A percentile compares a stretch with the other conserved stretches of the same genome.
These are phyloP conservation scores for Tryphoninae sp. DNA, from an alignment of 2,888 invertebrate genomes.

Conservation along the genomic window DNA sequence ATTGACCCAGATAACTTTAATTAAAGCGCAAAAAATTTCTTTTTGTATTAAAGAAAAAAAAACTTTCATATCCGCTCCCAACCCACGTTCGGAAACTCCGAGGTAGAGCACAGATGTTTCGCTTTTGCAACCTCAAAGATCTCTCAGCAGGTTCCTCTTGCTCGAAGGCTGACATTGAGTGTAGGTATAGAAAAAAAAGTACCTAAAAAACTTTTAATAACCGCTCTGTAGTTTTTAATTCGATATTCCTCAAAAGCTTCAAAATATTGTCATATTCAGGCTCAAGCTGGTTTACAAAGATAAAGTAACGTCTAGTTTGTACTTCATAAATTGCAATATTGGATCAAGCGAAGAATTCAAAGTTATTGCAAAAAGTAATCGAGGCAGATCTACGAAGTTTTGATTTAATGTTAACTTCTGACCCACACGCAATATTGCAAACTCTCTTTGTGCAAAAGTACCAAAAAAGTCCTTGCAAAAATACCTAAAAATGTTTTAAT, in stretches of 20 bases:
- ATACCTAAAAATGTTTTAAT: neutral
- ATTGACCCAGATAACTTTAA: conserved; percentile 51
- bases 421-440: neutral
- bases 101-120: conserved; percentile 37
- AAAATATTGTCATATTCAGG: too few species aligned
- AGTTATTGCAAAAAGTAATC: neutral
- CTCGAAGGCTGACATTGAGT: neutral
- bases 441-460: neutral
- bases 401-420: neutral
- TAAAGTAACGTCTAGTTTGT: too few species aligned
- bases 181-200: conserved; percentile 1
- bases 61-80: neutral
- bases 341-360: neutral
- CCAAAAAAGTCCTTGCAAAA: neutral
- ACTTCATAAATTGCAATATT: neutral
- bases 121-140: conserved; percentile 20
- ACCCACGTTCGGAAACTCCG: neutral
- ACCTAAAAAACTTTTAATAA: conserved; percentile 3
- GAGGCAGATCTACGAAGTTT: neutral
- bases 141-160: neutral
- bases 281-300: too few species aligned
- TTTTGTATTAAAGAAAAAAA: neutral
- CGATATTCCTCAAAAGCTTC: neutral
- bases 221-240: neutral
- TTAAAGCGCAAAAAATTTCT: conserved; percentile 35